Base-by-base conservation (phyloP, 2,113 vertebrate species). In the Perca fluviatilis region DNA sequence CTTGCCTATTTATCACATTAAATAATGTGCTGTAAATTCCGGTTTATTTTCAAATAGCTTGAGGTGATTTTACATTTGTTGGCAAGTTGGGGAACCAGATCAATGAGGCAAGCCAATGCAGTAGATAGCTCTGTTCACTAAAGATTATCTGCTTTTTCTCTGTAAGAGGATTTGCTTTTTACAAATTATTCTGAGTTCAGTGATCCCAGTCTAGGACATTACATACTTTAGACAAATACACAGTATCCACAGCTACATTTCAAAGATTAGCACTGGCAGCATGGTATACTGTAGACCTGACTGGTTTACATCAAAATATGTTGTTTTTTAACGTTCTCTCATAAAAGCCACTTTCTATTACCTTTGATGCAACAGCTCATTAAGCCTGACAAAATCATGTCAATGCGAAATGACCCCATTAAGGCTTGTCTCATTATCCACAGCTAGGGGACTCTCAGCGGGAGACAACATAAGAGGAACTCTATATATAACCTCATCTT, bases 341-440 rank as follows among this genome's bases (percentile, higher is more conserved):
- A 88, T 86, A 83, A 90, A 84, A 88, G 71, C 65, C 25, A 49
- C 64, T 82, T 74, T 84, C 89, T 33, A 83, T 87, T 86, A 92
- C 88, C 86, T 91, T 86, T 90, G 73, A 93, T 92, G 90, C 73
- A 87, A 79, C 90, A 87, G 82, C 91, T 91, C 86, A 89, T 94
- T 90, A 92, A 81, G 77, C 78, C 67, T 76, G 86, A 92, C 84
- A 92, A 85, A 93, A 88, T 71, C 87, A 86, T 89, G 87, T 86
- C 86, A 89, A 88, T 88, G 82, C 18, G 11, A 92, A 92, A 89
- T 89, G 82, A 91, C 83, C 87, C 89, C 88, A 92, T 94, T 92
- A 88, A 83, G 83, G 81, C 89, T 67, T 76, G 79, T 85, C 88
- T 90, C 88, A 91, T 92, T 91, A 91, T 91, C 86, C 83, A 88